Percentiles rank a stretch among this genome's conserved stretches.
phyloP scores from a whole-genome alignment of 1,140 invertebrate genomes.

The Caenorhabditis remanei region DNA sequence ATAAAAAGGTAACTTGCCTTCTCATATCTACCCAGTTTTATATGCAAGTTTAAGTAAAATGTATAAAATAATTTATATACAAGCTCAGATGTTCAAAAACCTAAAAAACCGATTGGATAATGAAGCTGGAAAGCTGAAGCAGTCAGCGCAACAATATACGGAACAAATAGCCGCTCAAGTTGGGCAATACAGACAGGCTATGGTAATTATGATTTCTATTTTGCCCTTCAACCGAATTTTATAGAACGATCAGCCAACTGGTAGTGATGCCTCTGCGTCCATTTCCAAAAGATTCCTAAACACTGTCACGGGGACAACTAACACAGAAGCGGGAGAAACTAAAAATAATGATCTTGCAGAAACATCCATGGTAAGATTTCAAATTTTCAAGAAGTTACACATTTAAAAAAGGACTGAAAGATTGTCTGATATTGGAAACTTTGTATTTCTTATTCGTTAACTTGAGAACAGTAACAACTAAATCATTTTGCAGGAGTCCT shows the following conservation, averaged over 20 bases:
- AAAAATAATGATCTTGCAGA: neutral
- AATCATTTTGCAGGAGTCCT: neutral
- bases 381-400: no score
- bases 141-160: constrained; percentile 19
- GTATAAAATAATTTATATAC: neutral
- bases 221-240: neutral
- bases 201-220: neutral
- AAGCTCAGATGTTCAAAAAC: constrained; percentile 40
- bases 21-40: no score
- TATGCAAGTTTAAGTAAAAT: neutral
- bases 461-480: no score
- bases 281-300: constrained; percentile 30
- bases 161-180: constrained; percentile 22
- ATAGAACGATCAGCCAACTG: constrained; percentile 18
- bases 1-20: no score
- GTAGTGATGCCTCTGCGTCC: constrained; percentile 14
- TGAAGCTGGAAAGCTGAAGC: constrained; percentile 42
- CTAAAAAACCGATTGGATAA: constrained; percentile 34
- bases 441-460: no score
- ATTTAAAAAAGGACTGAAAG: no score
- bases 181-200: constrained; percentile 31
- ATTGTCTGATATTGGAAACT: no score
- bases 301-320: neutral
- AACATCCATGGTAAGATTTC: constrained; percentile 7
- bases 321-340: neutral